Conservation (phyloP, 1,140 invertebrate genomes). For the Neuroterus valhalla region DNA sequence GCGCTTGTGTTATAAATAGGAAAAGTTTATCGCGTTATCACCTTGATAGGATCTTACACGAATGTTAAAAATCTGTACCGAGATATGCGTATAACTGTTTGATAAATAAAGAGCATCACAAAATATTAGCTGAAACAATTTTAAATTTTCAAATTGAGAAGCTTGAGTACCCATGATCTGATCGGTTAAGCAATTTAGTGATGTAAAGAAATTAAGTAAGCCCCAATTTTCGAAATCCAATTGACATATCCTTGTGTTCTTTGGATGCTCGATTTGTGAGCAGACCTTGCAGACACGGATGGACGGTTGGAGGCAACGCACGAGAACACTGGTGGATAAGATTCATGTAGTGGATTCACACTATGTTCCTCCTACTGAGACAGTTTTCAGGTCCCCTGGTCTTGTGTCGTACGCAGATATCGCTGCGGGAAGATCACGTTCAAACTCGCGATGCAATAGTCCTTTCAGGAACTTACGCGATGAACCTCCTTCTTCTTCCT, state of each 20-base stretch:
- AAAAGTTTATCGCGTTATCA: constrained; percentile 5
- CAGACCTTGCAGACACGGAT: constrained; percentile 82
- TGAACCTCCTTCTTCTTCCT: constrained; percentile 54
- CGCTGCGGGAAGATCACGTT: constrained; percentile 74
- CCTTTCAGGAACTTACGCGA: constrained; percentile 62
- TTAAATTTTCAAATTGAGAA: constrained; percentile 31
- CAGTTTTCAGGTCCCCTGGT: constrained; percentile 54
- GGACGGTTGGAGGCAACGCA: constrained; percentile 80
- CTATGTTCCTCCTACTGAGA: constrained; percentile 73
- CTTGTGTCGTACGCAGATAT: constrained; percentile 77
- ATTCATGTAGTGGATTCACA: constrained; percentile 85
- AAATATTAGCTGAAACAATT: constrained; percentile 40
- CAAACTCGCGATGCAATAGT: constrained; percentile 66
- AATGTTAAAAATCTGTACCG: constrained; percentile 1
- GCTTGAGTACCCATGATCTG: background rate
- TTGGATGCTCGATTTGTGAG: constrained; percentile 76
- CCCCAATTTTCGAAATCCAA: constrained; percentile 42
- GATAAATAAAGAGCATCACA: constrained; percentile 60
- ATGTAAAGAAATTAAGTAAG: constrained; percentile 40
- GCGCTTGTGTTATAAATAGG: constrained; percentile 25
- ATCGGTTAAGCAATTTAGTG: constrained; percentile 28
- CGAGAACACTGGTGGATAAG: constrained; percentile 80
- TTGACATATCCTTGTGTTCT: constrained; percentile 57
- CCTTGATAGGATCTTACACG: constrained; percentile 1
- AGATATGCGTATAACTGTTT: background rate